These are phyloP conservation scores for Eupsilia transversa DNA, from an alignment of 2,888 invertebrate genomes.

Conservation along the genomic window DNA sequence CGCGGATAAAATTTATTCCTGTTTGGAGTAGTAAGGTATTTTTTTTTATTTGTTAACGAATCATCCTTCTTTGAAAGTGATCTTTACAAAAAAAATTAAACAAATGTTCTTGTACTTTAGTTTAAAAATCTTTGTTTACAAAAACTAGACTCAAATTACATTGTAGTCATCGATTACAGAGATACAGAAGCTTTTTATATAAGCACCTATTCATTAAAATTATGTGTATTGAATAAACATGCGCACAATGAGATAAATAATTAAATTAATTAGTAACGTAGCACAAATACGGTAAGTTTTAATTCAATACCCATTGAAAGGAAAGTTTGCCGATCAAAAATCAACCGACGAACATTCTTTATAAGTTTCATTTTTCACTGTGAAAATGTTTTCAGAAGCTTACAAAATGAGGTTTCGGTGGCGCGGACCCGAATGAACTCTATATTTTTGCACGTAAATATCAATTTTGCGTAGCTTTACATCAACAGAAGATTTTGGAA, in stretches of 20 bases:
- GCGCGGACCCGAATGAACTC: slow-evolving; percentile 78
- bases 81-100: no score
- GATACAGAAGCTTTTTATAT: slow-evolving; percentile 56
- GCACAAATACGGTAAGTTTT: slow-evolving; percentile 88
- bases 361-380: slow-evolving; percentile 85
- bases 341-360: slow-evolving; percentile 79
- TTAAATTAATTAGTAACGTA: slow-evolving; percentile 89
- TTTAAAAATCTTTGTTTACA: not conserved
- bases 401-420: slow-evolving; percentile 82
- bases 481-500: slow-evolving; percentile 85
- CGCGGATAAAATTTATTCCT: no score
- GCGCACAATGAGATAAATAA: slow-evolving; percentile 86
- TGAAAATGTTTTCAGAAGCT: slow-evolving; percentile 85
- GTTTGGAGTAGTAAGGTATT: no score
- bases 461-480: slow-evolving; percentile 76
- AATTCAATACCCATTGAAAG: slow-evolving; percentile 88
- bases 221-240: slow-evolving; percentile 84
- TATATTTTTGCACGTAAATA: slow-evolving; percentile 73
- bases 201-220: slow-evolving; percentile 74
- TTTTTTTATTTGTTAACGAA: not conserved
- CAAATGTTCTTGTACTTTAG: no score
- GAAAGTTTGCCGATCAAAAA: slow-evolving; percentile 79
- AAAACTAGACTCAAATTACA: slow-evolving; percentile 5
- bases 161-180: slow-evolving; percentile 37
- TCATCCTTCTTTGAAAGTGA: not conserved